Conservation (phyloP, 2,888 invertebrate species). For the Hanleya hanleyi region DNA sequence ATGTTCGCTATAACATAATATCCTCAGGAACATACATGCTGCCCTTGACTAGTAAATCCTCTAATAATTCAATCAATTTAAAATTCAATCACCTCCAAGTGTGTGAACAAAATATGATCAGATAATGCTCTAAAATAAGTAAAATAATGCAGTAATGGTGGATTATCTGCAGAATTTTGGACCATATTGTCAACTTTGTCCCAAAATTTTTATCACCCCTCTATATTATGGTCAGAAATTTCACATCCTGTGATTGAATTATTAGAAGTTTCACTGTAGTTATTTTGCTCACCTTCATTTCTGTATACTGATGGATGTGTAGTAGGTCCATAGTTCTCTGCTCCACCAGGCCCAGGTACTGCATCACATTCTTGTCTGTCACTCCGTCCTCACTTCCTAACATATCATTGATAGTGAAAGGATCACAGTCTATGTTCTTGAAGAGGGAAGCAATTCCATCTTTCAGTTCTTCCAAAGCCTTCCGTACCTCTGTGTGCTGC, state of each 20-base stretch:
- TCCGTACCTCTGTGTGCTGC: constrained; percentile 67
- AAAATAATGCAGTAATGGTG: too few relatives aligned
- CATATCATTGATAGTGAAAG: constrained; percentile 70
- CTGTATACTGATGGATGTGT: constrained; percentile 52
- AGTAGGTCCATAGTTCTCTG: constrained; percentile 81
- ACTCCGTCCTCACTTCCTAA: constrained; percentile 78
- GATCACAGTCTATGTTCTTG: constrained; percentile 81
- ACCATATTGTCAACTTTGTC: too few relatives aligned
- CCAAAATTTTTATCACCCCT: too few relatives aligned
- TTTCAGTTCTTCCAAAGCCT: constrained; percentile 69
- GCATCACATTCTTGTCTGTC: constrained; percentile 84
- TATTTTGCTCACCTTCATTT: constrained; percentile 50
- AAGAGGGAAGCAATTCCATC: constrained; percentile 75
- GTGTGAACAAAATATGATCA: too few relatives aligned
- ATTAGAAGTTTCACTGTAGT: neutral
- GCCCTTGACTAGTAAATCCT: too few relatives aligned
- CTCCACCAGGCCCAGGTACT: constrained; percentile 87
- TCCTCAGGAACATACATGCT: too few relatives aligned
- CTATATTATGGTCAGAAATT: neutral
- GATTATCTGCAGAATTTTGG: too few relatives aligned
- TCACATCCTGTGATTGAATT: neutral
- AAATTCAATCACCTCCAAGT: too few relatives aligned
- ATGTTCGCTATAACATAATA: too few relatives aligned
- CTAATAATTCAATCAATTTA: too few relatives aligned
- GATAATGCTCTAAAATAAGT: too few relatives aligned